These are phyloP conservation scores for Cyrtorhinus lividipennis DNA, from an alignment of 1,140 invertebrate species.

Conservation along the genomic window DNA sequence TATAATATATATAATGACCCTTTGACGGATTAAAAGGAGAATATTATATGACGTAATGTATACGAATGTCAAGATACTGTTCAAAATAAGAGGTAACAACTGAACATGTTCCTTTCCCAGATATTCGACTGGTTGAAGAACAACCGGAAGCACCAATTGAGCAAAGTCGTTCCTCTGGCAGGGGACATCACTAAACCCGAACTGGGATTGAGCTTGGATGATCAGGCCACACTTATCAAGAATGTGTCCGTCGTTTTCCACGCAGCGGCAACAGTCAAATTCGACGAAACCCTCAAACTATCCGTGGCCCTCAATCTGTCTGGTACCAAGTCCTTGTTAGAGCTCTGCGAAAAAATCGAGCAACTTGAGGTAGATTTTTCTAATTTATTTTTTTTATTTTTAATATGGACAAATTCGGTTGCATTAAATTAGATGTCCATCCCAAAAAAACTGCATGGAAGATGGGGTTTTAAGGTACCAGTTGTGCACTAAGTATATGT, in stretches of 20 bases:
- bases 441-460: no score
- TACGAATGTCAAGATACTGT: not conserved
- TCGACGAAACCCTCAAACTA: constrained; percentile 65
- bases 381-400: no score
- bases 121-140: constrained; percentile 65
- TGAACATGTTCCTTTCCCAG: constrained; percentile 34
- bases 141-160: constrained; percentile 51
- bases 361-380: constrained; percentile 41
- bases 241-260: constrained; percentile 70
- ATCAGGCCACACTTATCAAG: constrained; percentile 45
- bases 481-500: no score
- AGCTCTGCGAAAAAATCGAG: constrained; percentile 46
- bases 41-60: no score
- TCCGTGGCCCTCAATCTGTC: constrained; percentile 48
- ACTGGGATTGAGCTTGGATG: constrained; percentile 67
- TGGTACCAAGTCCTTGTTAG: constrained; percentile 48
- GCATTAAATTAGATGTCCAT: no score
- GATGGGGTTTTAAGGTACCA: no score
- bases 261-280: constrained; percentile 83
- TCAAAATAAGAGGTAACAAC: not conserved
- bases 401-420: no score
- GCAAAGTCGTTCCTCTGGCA: constrained; percentile 71
- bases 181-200: constrained; percentile 83
- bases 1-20: no score
- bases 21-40: not conserved